phyloP scores from a whole-genome alignment of 2,888 invertebrate genomes.

The Pheosia tremula region DNA sequence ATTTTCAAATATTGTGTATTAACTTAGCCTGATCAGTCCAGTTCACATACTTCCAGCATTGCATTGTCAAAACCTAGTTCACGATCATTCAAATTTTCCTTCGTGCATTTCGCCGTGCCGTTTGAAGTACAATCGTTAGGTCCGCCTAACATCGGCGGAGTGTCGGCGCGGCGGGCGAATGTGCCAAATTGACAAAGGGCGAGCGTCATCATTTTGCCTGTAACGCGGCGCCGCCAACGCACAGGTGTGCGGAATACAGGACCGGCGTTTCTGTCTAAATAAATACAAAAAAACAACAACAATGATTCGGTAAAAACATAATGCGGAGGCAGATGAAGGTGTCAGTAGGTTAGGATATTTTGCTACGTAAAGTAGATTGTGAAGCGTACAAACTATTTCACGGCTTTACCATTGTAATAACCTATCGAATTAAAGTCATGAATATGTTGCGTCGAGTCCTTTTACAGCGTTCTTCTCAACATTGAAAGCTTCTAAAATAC shows the following conservation, averaged over 20 bases:
- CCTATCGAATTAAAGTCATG: no score
- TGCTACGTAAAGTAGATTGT: background rate
- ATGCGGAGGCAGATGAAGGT: background rate
- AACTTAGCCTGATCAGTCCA: no score
- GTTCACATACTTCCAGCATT: no score
- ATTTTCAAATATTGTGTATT: no score
- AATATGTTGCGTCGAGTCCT: no score
- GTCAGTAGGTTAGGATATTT: background rate
- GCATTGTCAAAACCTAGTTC: background rate
- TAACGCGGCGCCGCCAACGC: background rate
- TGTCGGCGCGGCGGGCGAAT: background rate
- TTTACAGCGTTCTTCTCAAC: no score
- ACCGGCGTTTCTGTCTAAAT: background rate
- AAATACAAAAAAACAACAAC: background rate
- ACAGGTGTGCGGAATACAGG: background rate
- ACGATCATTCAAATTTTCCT: background rate
- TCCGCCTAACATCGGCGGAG: background rate
- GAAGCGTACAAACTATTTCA: no score
- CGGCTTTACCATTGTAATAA: no score
- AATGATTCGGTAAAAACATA: background rate
- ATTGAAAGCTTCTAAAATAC: no score
- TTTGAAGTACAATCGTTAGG: background rate
- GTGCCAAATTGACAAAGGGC: conserved; percentile 2
- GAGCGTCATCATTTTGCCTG: background rate
- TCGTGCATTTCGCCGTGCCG: background rate